Evolutionary conservation across 2,888 invertebrate species (phyloP), one percentile per base, ranked within the genome.

Genomic region (Platycheirus rosarum): DNA sequence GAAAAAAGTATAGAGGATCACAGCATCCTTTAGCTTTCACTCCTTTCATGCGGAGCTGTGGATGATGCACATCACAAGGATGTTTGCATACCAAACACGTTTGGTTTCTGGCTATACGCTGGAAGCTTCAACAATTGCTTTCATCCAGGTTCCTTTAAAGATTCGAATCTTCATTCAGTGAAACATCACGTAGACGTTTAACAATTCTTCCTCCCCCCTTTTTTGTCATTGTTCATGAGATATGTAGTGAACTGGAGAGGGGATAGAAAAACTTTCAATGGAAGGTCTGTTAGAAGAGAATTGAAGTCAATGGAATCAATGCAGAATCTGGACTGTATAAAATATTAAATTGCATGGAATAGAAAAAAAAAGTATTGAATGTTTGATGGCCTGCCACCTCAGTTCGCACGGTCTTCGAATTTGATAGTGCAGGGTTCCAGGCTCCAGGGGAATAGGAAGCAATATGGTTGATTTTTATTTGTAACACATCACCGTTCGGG

Each of bases 51-150:
- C 26, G 9, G 40, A 26, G 13, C 2, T 18, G 35, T 7, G 35
- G 14, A 40, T 26, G 74, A 68, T 82, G 82, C 82, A 82, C 73
- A 60, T 42, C 60, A 82, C 68, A 49, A 77, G 77, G 42, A 73
- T 82, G 82, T 82, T 82, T 82, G 82, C 82, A 82, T 82, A 82
- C 82, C 73, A 73, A 82, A 77, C 82, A 82, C 76, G 82, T 77
- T 82, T 73, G 68, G 37, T 37, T 68, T 35, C 55, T 68, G 73
- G 66, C 66, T 48, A 49, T 48, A 49, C 49, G 55, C 51, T 63
- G 62, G 60, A 53, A 68, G 80, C 57, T 44, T 70, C 51, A 48
- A 26, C 70, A 75, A 74, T 74, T 70, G 74, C 74, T 82, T 23
- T 18, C 35, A 73, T 23, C 26, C 42, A 73, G 82, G 55, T 55